Evolutionary conservation across 2,113 vertebrate genomes (phyloP).

Genomic region (Megaceryle torquata): DNA sequence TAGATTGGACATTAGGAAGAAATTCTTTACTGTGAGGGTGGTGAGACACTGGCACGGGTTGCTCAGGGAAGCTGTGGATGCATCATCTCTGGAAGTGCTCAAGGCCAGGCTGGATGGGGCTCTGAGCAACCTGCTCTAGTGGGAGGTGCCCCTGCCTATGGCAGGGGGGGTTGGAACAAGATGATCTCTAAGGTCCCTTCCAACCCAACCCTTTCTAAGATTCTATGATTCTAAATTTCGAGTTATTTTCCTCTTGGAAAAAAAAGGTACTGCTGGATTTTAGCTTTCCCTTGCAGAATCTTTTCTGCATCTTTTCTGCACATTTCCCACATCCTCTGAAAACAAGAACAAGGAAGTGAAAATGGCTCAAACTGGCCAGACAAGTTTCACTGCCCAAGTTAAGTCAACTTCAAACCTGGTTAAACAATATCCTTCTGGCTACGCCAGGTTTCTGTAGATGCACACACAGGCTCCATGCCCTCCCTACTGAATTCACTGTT

Average conservation of each 20-base stretch:
- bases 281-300: neutral
- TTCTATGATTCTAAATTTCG: neutral
- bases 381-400: slow-evolving; percentile 2
- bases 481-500: neutral
- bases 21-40: too few species aligned
- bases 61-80: too few species aligned
- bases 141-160: too few species aligned
- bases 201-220: too few species aligned
- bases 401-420: neutral
- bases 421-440: neutral
- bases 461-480: neutral
- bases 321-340: neutral
- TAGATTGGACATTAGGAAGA: too few species aligned
- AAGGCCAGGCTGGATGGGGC: too few species aligned
- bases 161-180: too few species aligned
- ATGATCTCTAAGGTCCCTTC: too few species aligned
- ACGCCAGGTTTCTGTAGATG: neutral
- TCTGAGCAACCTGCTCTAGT: too few species aligned
- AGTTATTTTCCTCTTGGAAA: neutral
- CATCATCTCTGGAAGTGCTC: too few species aligned
- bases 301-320: neutral
- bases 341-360: neutral
- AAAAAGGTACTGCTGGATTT: neutral
- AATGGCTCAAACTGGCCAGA: neutral
- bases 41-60: too few species aligned